phyloP scores from a whole-genome alignment of 2,113 vertebrate species.

The Peucedramus taeniatus region DNA sequence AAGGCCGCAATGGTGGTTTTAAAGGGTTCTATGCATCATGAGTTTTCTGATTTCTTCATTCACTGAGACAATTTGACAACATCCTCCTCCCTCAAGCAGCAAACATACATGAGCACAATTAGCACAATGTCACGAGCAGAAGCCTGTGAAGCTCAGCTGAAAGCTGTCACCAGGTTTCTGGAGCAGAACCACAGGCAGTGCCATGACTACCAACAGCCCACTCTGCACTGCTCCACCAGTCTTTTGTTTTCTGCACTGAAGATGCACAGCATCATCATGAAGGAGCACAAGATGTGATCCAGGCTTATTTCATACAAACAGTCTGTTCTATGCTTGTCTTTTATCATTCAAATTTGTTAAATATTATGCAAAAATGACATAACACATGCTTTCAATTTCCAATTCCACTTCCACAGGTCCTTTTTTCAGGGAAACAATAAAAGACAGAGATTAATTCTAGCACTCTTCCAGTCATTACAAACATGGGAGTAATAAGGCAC shows the following conservation, averaged over 20 bases:
- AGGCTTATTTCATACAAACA: neutral
- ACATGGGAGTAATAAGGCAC: neutral
- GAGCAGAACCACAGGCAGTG: neutral
- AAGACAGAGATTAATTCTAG: neutral
- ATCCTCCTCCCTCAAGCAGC: neutral
- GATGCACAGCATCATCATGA: neutral
- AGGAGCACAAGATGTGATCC: neutral
- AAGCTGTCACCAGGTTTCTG: rapidly evolving
- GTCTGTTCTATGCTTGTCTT: neutral
- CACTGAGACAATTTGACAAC: neutral
- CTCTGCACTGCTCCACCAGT: neutral
- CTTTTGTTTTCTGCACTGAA: neutral
- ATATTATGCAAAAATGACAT: neutral
- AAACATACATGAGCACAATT: neutral
- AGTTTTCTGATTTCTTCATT: neutral
- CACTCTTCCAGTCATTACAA: neutral
- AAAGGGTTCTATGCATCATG: neutral
- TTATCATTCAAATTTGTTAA: neutral
- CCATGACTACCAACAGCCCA: neutral
- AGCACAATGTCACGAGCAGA: neutral
- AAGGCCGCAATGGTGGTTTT: rapidly evolving
- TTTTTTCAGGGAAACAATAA: neutral
- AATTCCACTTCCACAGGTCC: neutral
- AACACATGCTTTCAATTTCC: neutral
- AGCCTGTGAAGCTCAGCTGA: neutral